Conservation (phyloP, 2,888 invertebrate genomes). For the Pogonocherus hispidulus region DNA sequence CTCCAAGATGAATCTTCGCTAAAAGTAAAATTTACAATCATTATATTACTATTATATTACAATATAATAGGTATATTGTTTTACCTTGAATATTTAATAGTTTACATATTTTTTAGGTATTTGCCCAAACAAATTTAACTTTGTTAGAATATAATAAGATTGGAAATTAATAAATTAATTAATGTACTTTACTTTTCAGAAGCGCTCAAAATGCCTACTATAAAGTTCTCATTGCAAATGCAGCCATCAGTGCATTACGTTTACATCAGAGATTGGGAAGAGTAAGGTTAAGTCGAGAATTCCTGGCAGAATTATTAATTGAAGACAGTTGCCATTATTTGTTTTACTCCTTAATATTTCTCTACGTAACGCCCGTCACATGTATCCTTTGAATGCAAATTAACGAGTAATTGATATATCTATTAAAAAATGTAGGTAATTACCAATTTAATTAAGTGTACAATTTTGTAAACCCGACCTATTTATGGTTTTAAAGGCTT, state of each 20-base stretch:
- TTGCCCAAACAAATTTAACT: too few relatives aligned
- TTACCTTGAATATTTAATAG: too few relatives aligned
- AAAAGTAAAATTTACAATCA: too few relatives aligned
- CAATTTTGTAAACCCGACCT: too few relatives aligned
- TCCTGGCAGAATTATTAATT: slow-evolving; percentile 82
- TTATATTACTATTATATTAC: too few relatives aligned
- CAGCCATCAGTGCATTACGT: slow-evolving; percentile 94
- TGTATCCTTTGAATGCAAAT: slow-evolving; percentile 79
- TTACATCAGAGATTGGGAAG: slow-evolving; percentile 94
- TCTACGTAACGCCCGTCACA: slow-evolving; percentile 90
- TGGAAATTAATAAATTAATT: not conserved
- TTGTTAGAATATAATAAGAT: too few relatives aligned
- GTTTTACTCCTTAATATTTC: slow-evolving; percentile 94
- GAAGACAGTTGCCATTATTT: slow-evolving; percentile 98
- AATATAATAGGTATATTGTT: too few relatives aligned
- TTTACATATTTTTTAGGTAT: too few relatives aligned
- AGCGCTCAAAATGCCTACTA: slow-evolving; percentile 87
- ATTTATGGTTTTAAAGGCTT: too few relatives aligned
- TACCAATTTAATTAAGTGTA: too few relatives aligned
- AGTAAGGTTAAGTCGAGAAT: slow-evolving; percentile 86
- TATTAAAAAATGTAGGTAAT: not conserved
- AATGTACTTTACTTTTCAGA: slow-evolving; percentile 69
- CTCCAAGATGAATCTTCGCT: too few relatives aligned
- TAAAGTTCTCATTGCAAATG: slow-evolving; percentile 92
- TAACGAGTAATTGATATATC: not conserved